These are phyloP conservation scores for Paraplagusia blochii DNA, from an alignment of 2,113 vertebrate species.

Conservation along the genomic window DNA sequence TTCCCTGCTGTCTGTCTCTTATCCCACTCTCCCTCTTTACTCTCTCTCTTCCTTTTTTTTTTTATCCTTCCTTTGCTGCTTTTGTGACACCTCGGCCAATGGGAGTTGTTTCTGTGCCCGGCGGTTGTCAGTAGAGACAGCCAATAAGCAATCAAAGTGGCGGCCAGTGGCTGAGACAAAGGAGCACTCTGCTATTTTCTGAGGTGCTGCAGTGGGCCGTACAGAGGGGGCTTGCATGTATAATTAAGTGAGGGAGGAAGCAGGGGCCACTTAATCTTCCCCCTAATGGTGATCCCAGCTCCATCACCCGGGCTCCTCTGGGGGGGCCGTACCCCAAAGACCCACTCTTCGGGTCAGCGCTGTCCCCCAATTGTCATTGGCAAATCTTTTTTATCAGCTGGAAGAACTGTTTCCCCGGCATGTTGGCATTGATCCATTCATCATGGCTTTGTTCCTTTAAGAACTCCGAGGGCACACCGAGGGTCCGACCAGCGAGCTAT, in stretches of 20 bases:
- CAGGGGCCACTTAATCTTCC: conserved; percentile 89
- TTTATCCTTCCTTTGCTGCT: conserved; percentile 51
- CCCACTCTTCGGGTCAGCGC: conserved; percentile 82
- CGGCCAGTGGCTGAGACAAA: conserved; percentile 84
- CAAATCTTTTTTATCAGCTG: conserved; percentile 83
- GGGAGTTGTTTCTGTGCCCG: conserved; percentile 88
- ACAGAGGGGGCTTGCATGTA: conserved; percentile 84
- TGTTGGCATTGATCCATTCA: conserved; percentile 82
- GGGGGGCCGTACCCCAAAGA: conserved; percentile 82
- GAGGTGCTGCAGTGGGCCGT: conserved; percentile 68
- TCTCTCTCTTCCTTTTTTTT: conserved; percentile 34
- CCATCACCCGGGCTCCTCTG: conserved; percentile 80
- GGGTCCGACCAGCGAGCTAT: conserved; percentile 72
- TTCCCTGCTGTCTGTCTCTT: conserved; percentile 67
- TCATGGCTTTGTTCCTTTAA: conserved; percentile 82
- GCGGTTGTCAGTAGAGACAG: conserved; percentile 93
- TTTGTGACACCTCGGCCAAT: conserved; percentile 85
- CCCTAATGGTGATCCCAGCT: conserved; percentile 86
- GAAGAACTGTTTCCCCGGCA: conserved; percentile 79
- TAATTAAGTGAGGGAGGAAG: conserved; percentile 90
- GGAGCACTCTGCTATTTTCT: conserved; percentile 69
- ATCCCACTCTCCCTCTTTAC: conserved; percentile 54
- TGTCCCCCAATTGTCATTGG: conserved; percentile 85
- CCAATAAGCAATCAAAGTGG: conserved; percentile 91
- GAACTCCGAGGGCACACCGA: conserved; percentile 80